Evolutionary conservation across 1,140 invertebrate genomes (phyloP), one percentile per base, ranked within the genome.

Genomic region (Sarcophaga bullata): DNA sequence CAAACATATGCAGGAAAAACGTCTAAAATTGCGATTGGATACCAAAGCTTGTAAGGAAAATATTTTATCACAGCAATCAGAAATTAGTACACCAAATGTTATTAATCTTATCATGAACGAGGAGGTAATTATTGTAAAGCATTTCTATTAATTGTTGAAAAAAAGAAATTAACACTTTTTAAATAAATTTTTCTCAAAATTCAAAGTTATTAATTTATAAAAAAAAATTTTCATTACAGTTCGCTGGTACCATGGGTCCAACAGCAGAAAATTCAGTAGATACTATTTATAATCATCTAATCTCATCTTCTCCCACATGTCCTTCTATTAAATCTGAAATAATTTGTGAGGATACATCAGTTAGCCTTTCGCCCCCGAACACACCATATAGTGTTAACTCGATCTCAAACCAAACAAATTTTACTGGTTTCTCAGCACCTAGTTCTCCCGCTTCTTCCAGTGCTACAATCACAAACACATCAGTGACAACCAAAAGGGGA

Each of bases 371-470:
- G 83, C 86, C 86, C 54, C 88, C 88, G 3, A 84, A 84, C 72
- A 89, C 88, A 8, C 88, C 88, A 25, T 82, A 84, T 17, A 88
- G 87, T 81, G 75, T 73, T 11, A 84, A 85, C 52, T 87, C 86
- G 8, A 68, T 83, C 19, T 85, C 88, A 73, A 88, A 85, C 83
- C 86, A 85, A 19, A 85, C 84, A 8, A 84, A 84, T 8, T 86
- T 84, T 72, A 84, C 83, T 47, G 86, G 80, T 47, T 54, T 84
- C 15, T 80, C 87, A 15, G 85, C 86, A 5, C 88, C 88, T 7
- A 84, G 81, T 13, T 89, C 88, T 0, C 88, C 88, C 9, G 86
- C 88, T 68, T 52, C 73, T 8, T 89, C 88, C 3, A 83, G 82
- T 8, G 81, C 84, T 83, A 88, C 86, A 46, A 84, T 76, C n/a